These are phyloP conservation scores for Deroptyus accipitrinus DNA, from an alignment of 2,113 vertebrate species.

Conservation along the genomic window DNA sequence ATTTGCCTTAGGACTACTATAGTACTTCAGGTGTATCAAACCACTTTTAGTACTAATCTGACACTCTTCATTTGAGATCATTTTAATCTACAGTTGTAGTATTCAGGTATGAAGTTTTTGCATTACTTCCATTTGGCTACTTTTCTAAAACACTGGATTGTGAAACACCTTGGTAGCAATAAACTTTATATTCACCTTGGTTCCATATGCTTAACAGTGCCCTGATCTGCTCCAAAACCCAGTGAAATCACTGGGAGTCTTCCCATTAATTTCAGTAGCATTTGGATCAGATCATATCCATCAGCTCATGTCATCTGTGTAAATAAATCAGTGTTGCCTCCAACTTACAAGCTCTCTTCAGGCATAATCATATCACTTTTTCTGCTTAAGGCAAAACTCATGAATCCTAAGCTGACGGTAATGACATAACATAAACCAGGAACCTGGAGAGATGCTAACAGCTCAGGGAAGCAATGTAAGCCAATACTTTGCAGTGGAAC, in stretches of 20 bases:
- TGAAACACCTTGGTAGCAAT: neutral
- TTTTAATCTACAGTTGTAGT: neutral
- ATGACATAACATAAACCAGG: slow-evolving; percentile 6
- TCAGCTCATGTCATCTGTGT: neutral
- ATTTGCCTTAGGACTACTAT: neutral
- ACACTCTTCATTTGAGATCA: neutral
- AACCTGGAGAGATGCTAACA: neutral
- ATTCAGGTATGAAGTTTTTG: neutral
- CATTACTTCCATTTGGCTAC: neutral
- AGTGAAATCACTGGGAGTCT: neutral
- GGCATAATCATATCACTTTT: slow-evolving; percentile 9
- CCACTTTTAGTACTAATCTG: neutral
- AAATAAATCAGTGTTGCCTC: neutral
- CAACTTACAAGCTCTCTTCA: slow-evolving; percentile 36
- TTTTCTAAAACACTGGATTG: neutral
- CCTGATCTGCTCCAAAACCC: neutral
- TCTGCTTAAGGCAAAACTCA: slow-evolving; percentile 31
- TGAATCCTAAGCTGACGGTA: neutral
- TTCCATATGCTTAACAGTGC: neutral
- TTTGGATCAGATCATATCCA: neutral
- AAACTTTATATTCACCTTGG: neutral
- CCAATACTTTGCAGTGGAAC: neutral
- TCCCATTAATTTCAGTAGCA: neutral
- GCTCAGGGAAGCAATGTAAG: neutral
- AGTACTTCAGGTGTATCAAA: neutral